Evolutionary conservation across 2,113 vertebrate species (phyloP).

Genomic region (Turnix velox): DNA sequence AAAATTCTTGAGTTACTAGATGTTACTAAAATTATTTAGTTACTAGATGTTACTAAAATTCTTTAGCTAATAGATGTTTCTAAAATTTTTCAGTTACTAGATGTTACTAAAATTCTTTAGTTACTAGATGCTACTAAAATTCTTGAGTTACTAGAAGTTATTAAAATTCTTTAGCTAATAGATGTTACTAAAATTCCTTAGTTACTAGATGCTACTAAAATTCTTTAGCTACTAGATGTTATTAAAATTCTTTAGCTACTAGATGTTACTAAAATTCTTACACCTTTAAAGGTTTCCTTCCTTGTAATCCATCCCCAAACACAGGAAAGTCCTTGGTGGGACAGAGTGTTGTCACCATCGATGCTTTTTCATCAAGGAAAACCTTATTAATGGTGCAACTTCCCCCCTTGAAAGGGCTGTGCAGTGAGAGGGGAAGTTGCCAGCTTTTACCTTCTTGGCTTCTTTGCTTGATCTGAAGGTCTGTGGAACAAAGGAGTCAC

Average conservation of each 20-base stretch:
- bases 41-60: neutral
- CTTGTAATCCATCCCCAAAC: neutral
- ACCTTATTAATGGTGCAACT: neutral
- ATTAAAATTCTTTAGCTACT: neutral
- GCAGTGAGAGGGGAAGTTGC: neutral
- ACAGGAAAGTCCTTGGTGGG: accelerated
- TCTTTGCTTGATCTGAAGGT: conserved; percentile 94
- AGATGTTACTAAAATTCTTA: neutral
- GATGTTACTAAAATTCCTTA: neutral
- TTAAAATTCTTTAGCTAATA: neutral
- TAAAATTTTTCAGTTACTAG: neutral
- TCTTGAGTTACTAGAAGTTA: neutral
- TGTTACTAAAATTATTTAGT: neutral
- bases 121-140: neutral
- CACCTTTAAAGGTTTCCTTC: neutral
- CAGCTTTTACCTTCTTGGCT: conserved; percentile 85
- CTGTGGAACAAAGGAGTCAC: conserved; percentile 94
- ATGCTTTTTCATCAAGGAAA: neutral
- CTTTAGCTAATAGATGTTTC: neutral
- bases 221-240: neutral
- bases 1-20: neutral
- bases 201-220: neutral
- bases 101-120: neutral
- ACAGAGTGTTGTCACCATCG: neutral
- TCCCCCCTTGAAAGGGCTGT: neutral